Evolutionary conservation across 2,113 vertebrate species (phyloP), one percentile per base, ranked within the genome.

Genomic region (Tyrannus savana): DNA sequence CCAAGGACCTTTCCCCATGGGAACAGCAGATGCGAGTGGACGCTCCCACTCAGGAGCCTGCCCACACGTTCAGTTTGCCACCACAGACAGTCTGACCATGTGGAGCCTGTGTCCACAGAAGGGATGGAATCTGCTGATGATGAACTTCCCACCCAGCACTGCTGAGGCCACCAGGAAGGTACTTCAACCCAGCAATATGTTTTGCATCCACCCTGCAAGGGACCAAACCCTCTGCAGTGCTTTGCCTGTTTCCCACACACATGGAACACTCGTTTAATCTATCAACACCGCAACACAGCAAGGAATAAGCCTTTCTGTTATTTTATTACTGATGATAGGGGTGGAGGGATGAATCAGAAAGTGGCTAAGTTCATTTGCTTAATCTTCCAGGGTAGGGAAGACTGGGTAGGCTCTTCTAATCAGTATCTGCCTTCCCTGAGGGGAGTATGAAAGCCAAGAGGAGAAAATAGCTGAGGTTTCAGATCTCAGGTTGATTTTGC

Each of bases 1-100:
- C 35, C 5, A 56, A 28, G 35, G 42, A 33, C 28, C 25, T 64
- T 22, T 15, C 16, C 25, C 17, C 7, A 3, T 33, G 31, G 62
- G 52, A 63, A 22, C 7, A 31, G 56, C 39, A 59, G 33, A 28
- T 25, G 14, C 0, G 1, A 17, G 28, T 19, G 28, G 72, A 10
- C 1, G 5, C 8, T 67, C 28, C 35, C 14, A 4, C 35, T 7
- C 1, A 3, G 71, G 41, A 91, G 14, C 24, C 50, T 75, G 28
- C 23, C 31, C 8, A 2, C 1, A 0, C 0, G 0, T 63, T 30
- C 0, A 0, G 2, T 59, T 44, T 87, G 66, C 47, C 44, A 39
- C 50, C 35, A 42, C 0, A 5, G 21, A 46, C 3, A 6, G 24
- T 10, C 23, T 1, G 14, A 37, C 37, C 59, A 10, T 39, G 44